phyloP scores from a whole-genome alignment of 2,888 invertebrate genomes.

The Schrankia costaestrigalis region DNA sequence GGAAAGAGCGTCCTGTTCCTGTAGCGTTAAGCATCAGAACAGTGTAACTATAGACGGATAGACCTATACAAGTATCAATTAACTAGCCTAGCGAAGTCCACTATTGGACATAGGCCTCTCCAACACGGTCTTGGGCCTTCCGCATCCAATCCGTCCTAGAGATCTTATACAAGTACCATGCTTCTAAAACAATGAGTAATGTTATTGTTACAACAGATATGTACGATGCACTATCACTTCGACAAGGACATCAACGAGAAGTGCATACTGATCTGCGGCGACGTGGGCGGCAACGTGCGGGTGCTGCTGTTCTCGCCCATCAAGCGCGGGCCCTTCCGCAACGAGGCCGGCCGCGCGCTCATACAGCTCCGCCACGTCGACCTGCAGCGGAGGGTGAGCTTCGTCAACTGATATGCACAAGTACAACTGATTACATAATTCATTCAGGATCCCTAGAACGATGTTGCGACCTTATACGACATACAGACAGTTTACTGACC shows the following conservation, averaged over 20 bases:
- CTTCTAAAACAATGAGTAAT: background rate
- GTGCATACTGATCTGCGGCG: constrained; percentile 86
- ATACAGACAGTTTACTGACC: no score
- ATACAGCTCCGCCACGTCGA: constrained; percentile 81
- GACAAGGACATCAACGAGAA: constrained; percentile 75
- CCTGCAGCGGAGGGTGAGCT: constrained; percentile 66
- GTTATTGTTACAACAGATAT: constrained; percentile 47
- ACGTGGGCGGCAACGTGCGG: constrained; percentile 86
- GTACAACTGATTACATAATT: background rate
- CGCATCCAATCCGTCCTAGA: no score
- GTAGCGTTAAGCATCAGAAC: no score
- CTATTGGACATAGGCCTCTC: no score
- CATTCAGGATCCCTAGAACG: no score
- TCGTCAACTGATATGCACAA: background rate
- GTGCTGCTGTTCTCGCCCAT: constrained; percentile 82
- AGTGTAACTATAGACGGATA: no score
- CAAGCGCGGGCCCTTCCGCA: constrained; percentile 86
- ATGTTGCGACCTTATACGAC: no score
- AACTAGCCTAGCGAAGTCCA: no score
- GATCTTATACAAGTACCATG: no score
- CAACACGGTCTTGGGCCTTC: no score
- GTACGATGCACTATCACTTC: constrained; percentile 82
- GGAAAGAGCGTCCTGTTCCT: no score
- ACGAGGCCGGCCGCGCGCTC: constrained; percentile 82
- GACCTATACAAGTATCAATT: no score